phyloP scores from a whole-genome alignment of 2,113 vertebrate species.

The Excalfactoria chinensis region DNA sequence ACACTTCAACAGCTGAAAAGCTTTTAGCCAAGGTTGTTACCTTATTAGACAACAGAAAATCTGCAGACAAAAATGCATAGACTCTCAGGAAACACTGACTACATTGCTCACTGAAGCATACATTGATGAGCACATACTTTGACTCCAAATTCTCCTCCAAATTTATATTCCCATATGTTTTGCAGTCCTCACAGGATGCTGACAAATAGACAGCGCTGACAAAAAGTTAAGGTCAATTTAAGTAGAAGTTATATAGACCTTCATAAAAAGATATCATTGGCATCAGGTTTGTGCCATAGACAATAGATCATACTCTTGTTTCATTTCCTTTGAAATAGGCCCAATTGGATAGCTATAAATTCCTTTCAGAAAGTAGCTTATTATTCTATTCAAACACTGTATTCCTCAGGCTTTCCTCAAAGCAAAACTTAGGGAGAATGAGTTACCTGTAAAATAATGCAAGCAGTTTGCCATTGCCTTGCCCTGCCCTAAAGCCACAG shows the following conservation, averaged over 20 bases:
- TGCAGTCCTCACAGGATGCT: not conserved
- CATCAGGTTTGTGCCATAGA: not conserved
- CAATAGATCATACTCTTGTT: not conserved
- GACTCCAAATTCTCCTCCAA: not conserved
- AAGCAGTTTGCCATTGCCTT: not conserved
- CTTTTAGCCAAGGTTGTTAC: not conserved
- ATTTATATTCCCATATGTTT: not conserved
- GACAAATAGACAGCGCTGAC: not conserved
- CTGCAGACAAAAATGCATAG: not conserved
- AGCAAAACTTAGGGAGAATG: not conserved
- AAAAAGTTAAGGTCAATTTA: not conserved
- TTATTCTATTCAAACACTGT: not conserved
- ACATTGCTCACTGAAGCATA: not conserved
- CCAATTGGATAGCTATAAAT: conserved; percentile 42
- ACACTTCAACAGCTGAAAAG: not conserved
- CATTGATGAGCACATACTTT: not conserved
- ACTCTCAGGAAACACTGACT: not conserved
- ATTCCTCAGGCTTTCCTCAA: not conserved
- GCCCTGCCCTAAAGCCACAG: not conserved
- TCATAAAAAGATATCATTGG: conserved; percentile 27
- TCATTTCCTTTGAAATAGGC: conserved; percentile 29
- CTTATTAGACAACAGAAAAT: not conserved
- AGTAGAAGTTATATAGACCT: not conserved
- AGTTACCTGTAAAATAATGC: not conserved
- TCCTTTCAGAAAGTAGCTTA: not conserved